Percentiles rank a stretch among this genome's conserved stretches.
These are phyloP conservation scores for Panthera uncia DNA, from an alignment of 2,113 vertebrate genomes.

Conservation along the genomic window DNA sequence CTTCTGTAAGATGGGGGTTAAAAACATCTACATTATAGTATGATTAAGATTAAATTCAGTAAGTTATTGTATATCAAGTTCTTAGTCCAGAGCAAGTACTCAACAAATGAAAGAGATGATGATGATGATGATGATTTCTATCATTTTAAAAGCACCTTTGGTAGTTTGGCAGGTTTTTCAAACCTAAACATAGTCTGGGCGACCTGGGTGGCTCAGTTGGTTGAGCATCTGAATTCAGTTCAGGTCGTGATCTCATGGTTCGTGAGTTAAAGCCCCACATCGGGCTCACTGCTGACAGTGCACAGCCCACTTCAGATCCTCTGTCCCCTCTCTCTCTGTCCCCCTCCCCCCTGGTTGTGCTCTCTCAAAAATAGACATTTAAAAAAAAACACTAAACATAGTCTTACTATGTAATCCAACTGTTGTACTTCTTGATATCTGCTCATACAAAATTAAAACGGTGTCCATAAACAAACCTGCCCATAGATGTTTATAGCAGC, in stretches of 20 bases:
- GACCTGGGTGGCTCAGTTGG: no score
- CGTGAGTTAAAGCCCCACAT: no score
- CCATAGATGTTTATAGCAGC: neutral
- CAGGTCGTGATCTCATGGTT: no score
- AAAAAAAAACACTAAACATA: neutral
- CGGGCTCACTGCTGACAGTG: no score
- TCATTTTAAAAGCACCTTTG: neutral
- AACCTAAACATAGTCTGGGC: neutral
- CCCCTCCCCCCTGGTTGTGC: no score
- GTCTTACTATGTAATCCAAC: neutral
- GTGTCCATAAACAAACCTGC: neutral
- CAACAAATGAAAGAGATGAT: neutral
- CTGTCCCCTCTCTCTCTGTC: no score
- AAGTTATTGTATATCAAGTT: neutral
- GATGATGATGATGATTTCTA: neutral
- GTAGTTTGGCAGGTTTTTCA: neutral
- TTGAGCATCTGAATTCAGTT: no score
- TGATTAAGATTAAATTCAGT: neutral
- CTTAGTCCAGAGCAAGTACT: neutral
- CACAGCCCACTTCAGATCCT: no score
- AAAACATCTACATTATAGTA: neutral
- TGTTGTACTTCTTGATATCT: neutral
- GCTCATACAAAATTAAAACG: neutral
- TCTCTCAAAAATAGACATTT: no score
- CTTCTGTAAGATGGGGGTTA: neutral